Evolutionary conservation across 2,888 invertebrate species (phyloP), one percentile per base, ranked within the genome.

Genomic region (Odontothrips loti): DNA sequence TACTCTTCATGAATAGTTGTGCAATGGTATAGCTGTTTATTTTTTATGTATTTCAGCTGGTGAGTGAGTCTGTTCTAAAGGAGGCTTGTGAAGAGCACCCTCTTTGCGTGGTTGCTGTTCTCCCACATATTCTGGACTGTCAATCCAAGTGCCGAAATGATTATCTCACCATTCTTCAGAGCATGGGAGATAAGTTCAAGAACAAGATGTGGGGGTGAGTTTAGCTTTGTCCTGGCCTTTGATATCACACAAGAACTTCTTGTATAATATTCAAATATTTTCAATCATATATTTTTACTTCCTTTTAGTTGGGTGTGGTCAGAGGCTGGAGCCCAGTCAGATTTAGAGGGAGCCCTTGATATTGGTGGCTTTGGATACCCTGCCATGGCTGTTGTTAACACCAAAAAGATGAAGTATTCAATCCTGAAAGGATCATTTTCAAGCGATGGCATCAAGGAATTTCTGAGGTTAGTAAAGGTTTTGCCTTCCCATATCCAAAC

Each of bases 341-440:
- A 93, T 0, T 87, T 99, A 27, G 99, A 99, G 87, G 93, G 93
- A 83, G 92, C 96, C 0, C 88, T 99, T 58, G 99, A 97, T 86
- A 94, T 99, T 84, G 99, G 99, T 83, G 99, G 93, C 10, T 99
- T 99, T 88, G 99, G 99, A 15, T 99, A 99, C 88, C 99, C 99
- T 1, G 98, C 99, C 0, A 94, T 99, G 94, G 98, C 97, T 10
- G 97, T 97, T 27, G 93, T 99, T 82, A 99, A 98, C 88, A 92
- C 94, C 20, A 96, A 98, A 88, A 99, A 99, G 89, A 95, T 97
- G 92, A 98, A 98, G 87, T 99, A 95, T 89, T 95, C 98, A 0
- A 91, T 96, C 11, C 90, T 99, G 1, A 91, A 95, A 85, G 99
- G 98, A 17, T 94, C 98, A 34, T 99, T 98, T 90, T 96, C 96